Conservation (phyloP, 2,113 vertebrate species). For the Saiga tatarica region DNA sequence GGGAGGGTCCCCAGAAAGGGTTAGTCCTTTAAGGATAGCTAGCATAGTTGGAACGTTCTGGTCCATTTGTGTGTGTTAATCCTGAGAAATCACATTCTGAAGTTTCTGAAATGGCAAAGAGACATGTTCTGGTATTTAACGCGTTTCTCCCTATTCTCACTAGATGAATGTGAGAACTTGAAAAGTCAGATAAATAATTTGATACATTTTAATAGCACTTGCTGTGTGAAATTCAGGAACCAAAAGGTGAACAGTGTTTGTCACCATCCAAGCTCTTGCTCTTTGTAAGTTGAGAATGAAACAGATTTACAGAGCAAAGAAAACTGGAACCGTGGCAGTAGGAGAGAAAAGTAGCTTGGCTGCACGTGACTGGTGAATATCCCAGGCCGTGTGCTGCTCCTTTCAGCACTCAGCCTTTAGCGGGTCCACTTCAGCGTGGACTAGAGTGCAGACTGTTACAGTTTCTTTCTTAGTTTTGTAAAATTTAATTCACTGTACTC, state of each 20-base stretch:
- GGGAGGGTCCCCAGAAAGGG: not conserved
- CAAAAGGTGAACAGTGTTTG: not conserved
- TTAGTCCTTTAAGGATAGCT: not conserved
- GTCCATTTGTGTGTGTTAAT: not conserved
- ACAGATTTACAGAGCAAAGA: not conserved
- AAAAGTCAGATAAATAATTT: not conserved
- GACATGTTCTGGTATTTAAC: not conserved
- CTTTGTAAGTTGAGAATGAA: not conserved
- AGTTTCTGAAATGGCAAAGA: not conserved
- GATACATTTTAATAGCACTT: not conserved
- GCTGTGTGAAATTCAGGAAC: not conserved
- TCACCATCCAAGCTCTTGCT: not conserved
- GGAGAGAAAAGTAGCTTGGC: not conserved
- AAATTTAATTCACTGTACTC: not conserved
- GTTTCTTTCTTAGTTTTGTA: not conserved
- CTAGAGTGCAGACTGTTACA: not conserved
- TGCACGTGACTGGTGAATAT: accelerated
- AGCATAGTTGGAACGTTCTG: not conserved
- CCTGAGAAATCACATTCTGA: not conserved
- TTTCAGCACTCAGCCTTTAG: not conserved
- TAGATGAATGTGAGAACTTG: not conserved
- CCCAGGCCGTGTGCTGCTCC: not conserved
- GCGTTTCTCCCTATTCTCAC: not conserved
- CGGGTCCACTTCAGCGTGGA: not conserved
- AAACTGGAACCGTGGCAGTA: not conserved